Evolutionary conservation across 2,113 vertebrate species (phyloP).

Genomic region (Odontesthes bonariensis): DNA sequence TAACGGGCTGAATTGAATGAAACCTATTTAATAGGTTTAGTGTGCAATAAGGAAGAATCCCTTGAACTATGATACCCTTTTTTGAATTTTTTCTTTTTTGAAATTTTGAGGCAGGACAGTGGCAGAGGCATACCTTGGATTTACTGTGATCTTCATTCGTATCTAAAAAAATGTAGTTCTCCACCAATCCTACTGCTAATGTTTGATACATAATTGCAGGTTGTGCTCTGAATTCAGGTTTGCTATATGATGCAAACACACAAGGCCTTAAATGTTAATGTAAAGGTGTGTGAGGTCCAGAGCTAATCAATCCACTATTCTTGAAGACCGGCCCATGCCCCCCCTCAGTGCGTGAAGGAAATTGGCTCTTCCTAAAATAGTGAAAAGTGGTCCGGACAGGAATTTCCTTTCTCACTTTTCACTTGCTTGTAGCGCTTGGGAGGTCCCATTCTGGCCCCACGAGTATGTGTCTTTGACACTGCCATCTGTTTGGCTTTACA

Average conservation of each 20-base stretch:
- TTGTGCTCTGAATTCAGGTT: background rate
- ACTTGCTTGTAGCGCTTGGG: constrained; percentile 33
- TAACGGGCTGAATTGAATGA: background rate
- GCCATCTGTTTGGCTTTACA: constrained; percentile 10
- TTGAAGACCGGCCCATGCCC: background rate
- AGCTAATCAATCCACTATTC: background rate
- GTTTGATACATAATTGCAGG: background rate
- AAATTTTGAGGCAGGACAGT: background rate
- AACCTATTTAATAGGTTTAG: background rate
- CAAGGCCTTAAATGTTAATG: background rate
- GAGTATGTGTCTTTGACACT: constrained; percentile 19
- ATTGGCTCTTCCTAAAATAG: constrained; percentile 65
- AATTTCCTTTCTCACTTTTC: constrained; percentile 78
- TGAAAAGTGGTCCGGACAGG: constrained; percentile 67
- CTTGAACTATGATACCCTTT: background rate
- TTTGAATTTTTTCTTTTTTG: background rate
- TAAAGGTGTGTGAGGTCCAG: constrained; percentile 20
- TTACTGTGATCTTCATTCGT: background rate
- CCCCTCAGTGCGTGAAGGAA: constrained; percentile 53
- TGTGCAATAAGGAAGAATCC: background rate
- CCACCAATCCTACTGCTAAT: background rate
- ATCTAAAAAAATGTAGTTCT: background rate
- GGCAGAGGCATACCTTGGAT: no score
- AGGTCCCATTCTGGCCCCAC: background rate
- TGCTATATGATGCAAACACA: background rate